Percentiles rank a stretch among this genome's conserved stretches.
Conservation (phyloP, 2,888 invertebrate genomes). For the Epinotia ramella region DNA sequence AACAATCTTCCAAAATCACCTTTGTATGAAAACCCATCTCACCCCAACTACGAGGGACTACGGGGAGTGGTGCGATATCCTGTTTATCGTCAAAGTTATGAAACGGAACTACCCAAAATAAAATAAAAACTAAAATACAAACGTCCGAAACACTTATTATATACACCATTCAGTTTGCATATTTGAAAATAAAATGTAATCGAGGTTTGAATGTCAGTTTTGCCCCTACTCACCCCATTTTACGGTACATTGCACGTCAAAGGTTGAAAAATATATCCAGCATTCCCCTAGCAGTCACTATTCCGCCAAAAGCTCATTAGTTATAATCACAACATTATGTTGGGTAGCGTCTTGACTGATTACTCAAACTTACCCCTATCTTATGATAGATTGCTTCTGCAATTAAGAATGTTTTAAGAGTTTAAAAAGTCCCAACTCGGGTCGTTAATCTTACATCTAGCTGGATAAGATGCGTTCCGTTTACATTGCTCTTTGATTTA, state of each 20-base stretch:
- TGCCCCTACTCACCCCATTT: too few species aligned
- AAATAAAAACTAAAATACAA: too few species aligned
- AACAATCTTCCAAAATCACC: too few species aligned
- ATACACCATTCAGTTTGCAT: too few species aligned
- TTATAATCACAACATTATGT: neutral
- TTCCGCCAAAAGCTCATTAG: neutral
- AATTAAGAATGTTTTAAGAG: slow-evolving; percentile 29
- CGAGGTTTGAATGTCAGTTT: too few species aligned
- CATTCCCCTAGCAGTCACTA: slow-evolving; percentile 2
- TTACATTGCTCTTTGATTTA: slow-evolving; percentile 8
- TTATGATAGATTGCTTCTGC: slow-evolving; percentile 24
- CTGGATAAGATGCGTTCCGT: neutral
- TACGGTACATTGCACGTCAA: neutral
- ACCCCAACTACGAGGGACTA: too few species aligned
- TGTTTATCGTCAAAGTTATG: too few species aligned
- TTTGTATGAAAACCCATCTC: too few species aligned
- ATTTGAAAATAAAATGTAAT: too few species aligned
- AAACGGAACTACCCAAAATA: too few species aligned
- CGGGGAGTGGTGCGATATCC: too few species aligned
- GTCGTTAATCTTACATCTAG: slow-evolving; percentile 30
- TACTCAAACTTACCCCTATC: slow-evolving; percentile 15
- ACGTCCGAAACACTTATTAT: too few species aligned
- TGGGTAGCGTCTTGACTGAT: slow-evolving; percentile 17
- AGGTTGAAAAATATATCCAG: neutral
- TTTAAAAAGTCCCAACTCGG: slow-evolving; percentile 11